Evolutionary conservation across 1,140 invertebrate species (phyloP).

Genomic region (Drosophila simulans): DNA sequence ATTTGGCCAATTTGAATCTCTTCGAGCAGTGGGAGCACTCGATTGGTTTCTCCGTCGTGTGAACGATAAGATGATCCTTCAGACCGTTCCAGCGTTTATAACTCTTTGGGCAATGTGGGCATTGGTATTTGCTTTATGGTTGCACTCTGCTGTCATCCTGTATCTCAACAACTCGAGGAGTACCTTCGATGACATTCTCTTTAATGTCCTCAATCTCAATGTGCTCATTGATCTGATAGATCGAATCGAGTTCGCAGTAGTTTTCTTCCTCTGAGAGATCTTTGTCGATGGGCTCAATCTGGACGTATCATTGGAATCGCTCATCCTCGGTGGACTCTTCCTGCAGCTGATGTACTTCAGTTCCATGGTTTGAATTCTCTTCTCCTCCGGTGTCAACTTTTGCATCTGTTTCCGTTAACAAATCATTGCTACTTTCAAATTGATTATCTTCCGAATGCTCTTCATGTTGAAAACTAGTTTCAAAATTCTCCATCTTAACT

Average conservation of each 20-base stretch:
- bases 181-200: background rate
- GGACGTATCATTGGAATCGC: background rate
- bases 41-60: background rate
- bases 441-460: no score
- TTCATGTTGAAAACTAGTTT: no score
- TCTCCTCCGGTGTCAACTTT: no score
- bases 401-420: no score
- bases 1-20: no score
- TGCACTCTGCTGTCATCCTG: background rate
- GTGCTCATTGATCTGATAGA: background rate
- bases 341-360: background rate
- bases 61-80: background rate
- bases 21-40: no score
- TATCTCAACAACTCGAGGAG: no score
- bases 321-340: background rate
- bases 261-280: background rate
- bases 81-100: no score
- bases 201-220: conserved; percentile 1
- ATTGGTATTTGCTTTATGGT: background rate
- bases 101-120: background rate
- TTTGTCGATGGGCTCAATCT: conserved; percentile 10
- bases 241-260: background rate
- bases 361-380: no score
- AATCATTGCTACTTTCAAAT: no score
- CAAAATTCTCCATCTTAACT: no score